phyloP scores from a whole-genome alignment of 2,797 vertebrate genomes.

The Sebastes wilsoni region DNA sequence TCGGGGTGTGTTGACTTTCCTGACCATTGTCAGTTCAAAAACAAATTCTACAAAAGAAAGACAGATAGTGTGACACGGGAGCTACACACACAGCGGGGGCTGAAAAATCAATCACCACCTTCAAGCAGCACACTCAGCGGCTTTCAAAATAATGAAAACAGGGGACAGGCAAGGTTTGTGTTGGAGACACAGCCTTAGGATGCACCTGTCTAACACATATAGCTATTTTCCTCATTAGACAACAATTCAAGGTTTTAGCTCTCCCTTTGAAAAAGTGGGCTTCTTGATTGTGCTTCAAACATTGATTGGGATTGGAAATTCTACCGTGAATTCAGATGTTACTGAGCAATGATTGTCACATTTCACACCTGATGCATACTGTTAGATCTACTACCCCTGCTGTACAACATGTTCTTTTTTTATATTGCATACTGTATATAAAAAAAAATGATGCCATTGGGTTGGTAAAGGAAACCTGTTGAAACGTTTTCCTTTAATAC shows the following conservation, averaged over 20 bases:
- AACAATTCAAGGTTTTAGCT: constrained; percentile 2
- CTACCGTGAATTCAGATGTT: not conserved
- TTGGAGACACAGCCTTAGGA: not conserved
- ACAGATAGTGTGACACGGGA: constrained; percentile 30
- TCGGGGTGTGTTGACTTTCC: not conserved
- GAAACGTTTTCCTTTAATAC: not conserved
- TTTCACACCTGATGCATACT: not conserved
- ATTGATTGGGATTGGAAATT: not conserved
- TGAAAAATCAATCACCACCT: constrained; percentile 41
- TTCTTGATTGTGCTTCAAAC: not conserved
- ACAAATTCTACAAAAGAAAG: constrained; percentile 23
- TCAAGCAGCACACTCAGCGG: constrained; percentile 15
- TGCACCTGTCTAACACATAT: not conserved
- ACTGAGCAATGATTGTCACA: not conserved
- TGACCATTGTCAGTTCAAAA: constrained; percentile 27
- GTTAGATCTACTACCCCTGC: not conserved
- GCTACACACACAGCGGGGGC: constrained; percentile 12
- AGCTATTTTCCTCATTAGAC: not conserved
- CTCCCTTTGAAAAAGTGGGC: not conserved
- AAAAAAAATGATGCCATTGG: rapidly evolving
- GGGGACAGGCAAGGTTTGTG: not conserved
- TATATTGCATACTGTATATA: not conserved
- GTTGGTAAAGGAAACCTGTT: not conserved
- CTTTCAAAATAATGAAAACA: constrained; percentile 44
- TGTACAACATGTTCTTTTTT: not conserved